Evolutionary conservation across 2,113 vertebrate species (phyloP).

Genomic region (Bujurquina vittata): DNA sequence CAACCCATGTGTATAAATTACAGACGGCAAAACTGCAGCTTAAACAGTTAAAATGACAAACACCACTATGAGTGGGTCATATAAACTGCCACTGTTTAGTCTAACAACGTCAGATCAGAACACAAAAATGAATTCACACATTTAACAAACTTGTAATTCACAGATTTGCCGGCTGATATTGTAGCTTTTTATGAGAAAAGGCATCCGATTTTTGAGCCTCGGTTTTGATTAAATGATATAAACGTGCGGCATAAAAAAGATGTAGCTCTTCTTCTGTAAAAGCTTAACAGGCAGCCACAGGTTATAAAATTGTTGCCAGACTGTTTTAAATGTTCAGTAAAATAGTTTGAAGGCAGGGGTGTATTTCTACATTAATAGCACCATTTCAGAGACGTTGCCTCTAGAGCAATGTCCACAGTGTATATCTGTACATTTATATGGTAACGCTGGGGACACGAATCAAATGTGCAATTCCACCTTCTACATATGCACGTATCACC

Average conservation of each 20-base stretch:
- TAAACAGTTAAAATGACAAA: background rate
- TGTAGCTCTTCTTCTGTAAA: background rate
- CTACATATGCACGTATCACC: conserved; percentile 22
- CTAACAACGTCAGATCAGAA: background rate
- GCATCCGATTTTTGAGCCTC: background rate
- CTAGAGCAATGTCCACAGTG: conserved; percentile 1
- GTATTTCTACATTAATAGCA: conserved; percentile 4
- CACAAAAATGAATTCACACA: background rate
- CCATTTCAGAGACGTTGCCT: background rate
- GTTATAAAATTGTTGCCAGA: background rate
- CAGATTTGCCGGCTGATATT: background rate
- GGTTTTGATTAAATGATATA: conserved; percentile 6
- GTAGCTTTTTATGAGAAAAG: background rate
- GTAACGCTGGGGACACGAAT: conserved; percentile 25
- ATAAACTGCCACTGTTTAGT: background rate
- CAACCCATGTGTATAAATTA: background rate
- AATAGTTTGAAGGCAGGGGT: background rate
- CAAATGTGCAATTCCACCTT: conserved; percentile 22
- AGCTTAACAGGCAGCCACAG: conserved; percentile 11
- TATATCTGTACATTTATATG: conserved; percentile 15
- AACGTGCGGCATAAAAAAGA: background rate
- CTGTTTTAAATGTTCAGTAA: conserved; percentile 19
- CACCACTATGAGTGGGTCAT: background rate
- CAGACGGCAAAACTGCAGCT: background rate
- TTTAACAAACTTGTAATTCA: background rate